Conservation (phyloP, 2,113 vertebrate species). For the Lucifuga dentata region DNA sequence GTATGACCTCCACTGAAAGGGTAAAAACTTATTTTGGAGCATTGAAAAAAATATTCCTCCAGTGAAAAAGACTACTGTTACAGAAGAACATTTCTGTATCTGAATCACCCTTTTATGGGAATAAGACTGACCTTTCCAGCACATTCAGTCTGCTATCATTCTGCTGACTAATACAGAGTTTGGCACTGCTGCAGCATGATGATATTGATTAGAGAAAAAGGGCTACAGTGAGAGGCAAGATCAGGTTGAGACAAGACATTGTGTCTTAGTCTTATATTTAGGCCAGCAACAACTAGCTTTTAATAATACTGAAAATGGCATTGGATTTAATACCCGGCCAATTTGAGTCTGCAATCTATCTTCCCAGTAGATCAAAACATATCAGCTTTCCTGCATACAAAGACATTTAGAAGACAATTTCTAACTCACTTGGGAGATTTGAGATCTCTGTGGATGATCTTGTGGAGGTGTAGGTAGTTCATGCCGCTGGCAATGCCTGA, state of each 20-base stretch:
- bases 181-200: conserved; percentile 58
- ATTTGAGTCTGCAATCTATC: no score
- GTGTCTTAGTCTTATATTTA: conserved; percentile 29
- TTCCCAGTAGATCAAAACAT: neutral
- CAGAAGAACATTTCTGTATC: conserved; percentile 44
- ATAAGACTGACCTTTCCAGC: conserved; percentile 66
- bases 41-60: conserved; percentile 14
- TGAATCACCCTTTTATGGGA: conserved; percentile 59
- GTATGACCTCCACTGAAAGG: no score
- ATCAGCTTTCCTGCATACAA: neutral
- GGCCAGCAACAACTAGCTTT: conserved; percentile 2
- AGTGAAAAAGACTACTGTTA: conserved; percentile 17
- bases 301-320: conserved; percentile 28
- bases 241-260: conserved; percentile 29
- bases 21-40: no score
- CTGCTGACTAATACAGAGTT: conserved; percentile 73
- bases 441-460: conserved; percentile 99
- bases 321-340: conserved; percentile 40
- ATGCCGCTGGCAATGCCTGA: conserved; percentile 97
- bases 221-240: conserved; percentile 40
- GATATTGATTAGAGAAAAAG: conserved; percentile 69
- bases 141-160: conserved; percentile 57
- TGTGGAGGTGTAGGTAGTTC: conserved; percentile 99
- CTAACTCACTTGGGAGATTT: conserved; percentile 96
- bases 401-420: neutral